Base-by-base conservation (phyloP, 1,140 invertebrate genomes). In the Tetraneura akinire region DNA sequence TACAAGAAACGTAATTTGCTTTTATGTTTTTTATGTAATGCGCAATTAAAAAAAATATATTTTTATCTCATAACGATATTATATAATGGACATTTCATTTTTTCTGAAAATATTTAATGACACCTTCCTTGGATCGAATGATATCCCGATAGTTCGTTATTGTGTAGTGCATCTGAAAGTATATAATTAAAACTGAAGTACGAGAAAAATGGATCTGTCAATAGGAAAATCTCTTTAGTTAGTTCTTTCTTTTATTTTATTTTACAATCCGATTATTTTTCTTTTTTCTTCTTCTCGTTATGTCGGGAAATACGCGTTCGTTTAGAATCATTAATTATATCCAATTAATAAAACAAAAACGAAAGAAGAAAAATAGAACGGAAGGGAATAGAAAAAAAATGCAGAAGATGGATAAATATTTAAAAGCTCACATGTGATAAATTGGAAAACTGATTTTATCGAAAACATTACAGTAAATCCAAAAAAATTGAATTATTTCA, bases 311-410 rank as follows among this genome's bases (percentile, higher is more conserved):
- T 68, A 45, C 45, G n/a, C 21, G n/a, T 68, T 16, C 5, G 2
- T 11, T 68, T 45, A 21, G n/a, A 64, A n/a, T 16, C 13, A 45
- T 68, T 68, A 68, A 45, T 68, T 68, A 21, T 45, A 68, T 68
- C n/a, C 13, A 32, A 42, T 45, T 8, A 68, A n/a, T 5, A 37
- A 18, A 42, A 66, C n/a, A 21, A 64, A 42, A 42, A 32, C 14
- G 14, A 62, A 6, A 62, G 13, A 2, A n/a, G 21, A 57, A 60
- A 57, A 60, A 29, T 5, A 1, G 10, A 45, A 23, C 23, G n/a
- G 14, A 68, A 68, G 32, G 32, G 32, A n/a, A n/a, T n/a, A n/a
- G 32, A 37, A 37, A 37, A 37, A 4, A 4, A 37, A 37, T 37
- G 32, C 3, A 37, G 8, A 37, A 37, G 32, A 4, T 37, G n/a